Percentiles rank a stretch among this genome's conserved stretches.
Evolutionary conservation across 2,888 invertebrate genomes (phyloP).

Genomic region (Epinotia brunnichana): DNA sequence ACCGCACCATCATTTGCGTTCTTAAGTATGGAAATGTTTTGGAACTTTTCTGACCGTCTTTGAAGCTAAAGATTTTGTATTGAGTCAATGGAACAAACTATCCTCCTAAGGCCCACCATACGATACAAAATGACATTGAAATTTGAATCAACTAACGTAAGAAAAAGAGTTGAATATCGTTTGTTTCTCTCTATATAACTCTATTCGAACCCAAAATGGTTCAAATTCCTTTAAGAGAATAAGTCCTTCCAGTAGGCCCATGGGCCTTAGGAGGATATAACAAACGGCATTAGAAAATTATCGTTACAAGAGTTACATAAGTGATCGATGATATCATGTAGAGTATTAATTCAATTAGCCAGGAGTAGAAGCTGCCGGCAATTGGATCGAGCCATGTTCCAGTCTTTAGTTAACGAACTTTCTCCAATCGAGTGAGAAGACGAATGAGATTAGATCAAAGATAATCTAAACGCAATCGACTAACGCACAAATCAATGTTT

Average conservation of each 20-base stretch:
- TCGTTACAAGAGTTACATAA: slow-evolving; percentile 22
- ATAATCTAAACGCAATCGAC: slow-evolving; percentile 73
- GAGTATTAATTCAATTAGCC: slow-evolving; percentile 30
- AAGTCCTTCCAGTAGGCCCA: no score
- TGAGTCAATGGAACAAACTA: not conserved
- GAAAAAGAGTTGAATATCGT: no score
- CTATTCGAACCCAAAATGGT: no score
- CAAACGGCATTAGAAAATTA: not conserved
- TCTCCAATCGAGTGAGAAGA: slow-evolving; percentile 66
- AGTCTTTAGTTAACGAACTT: slow-evolving; percentile 62
- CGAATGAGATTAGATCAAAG: slow-evolving; percentile 68
- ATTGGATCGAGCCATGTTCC: slow-evolving; percentile 26
- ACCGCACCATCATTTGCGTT: not conserved
- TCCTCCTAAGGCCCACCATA: no score
- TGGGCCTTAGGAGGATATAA: no score
- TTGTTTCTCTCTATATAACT: no score
- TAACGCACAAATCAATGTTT: slow-evolving; percentile 66
- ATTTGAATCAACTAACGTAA: no score
- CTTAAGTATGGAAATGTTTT: not conserved
- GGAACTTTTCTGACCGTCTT: not conserved
- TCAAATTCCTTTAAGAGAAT: no score
- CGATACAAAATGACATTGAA: no score
- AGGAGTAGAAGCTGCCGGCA: slow-evolving; percentile 19
- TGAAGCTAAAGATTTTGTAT: not conserved
- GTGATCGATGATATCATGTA: slow-evolving; percentile 23